Evolutionary conservation across 2,113 vertebrate genomes (phyloP).

Genomic region (Python bivittatus): DNA sequence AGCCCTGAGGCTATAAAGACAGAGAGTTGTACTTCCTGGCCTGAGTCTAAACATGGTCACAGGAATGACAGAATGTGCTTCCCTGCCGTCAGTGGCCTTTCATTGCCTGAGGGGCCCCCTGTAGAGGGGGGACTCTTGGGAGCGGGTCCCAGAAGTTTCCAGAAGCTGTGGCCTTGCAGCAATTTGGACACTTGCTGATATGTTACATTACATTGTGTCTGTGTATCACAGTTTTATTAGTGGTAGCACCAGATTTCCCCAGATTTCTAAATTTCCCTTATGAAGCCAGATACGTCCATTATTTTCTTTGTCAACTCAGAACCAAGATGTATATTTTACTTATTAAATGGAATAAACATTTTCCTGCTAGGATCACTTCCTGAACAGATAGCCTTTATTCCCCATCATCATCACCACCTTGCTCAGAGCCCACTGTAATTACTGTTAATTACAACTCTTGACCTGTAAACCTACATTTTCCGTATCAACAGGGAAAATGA

Average conservation of each 20-base stretch:
- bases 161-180: background rate
- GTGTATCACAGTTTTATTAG: background rate
- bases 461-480: conserved; percentile 40
- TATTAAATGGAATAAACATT: conserved; percentile 38
- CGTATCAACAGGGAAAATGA: conserved; percentile 38
- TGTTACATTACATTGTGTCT: background rate
- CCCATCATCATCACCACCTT: background rate
- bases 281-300: background rate
- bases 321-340: conserved; percentile 38
- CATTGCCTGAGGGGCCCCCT: background rate
- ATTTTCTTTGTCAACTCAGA: background rate
- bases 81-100: background rate
- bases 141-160: background rate
- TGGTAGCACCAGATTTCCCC: background rate
- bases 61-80: background rate
- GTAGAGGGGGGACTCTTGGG: background rate
- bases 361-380: conserved; percentile 21
- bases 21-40: background rate
- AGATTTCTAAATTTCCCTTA: background rate
- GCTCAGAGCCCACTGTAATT: conserved; percentile 32
- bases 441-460: conserved; percentile 35
- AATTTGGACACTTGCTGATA: background rate
- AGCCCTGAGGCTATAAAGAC: background rate
- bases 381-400: conserved; percentile 40
- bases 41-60: background rate